These are phyloP conservation scores for Nebria salina DNA, from an alignment of 2,888 invertebrate genomes.

Conservation along the genomic window DNA sequence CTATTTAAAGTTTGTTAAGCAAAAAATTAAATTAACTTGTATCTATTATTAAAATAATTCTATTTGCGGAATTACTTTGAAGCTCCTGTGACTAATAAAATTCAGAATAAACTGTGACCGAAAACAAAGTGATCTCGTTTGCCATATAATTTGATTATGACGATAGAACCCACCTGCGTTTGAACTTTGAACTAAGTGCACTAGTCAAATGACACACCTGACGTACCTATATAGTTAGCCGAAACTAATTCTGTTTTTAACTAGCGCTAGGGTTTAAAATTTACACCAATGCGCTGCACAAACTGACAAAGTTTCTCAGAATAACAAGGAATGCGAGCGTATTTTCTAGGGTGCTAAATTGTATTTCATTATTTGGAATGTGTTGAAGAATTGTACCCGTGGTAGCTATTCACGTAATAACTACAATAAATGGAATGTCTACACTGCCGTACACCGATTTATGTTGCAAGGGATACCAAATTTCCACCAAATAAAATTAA, in stretches of 20 bases:
- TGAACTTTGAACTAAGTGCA: constrained; percentile 35
- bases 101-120: neutral
- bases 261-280: neutral
- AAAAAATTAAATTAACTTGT: too few relatives aligned
- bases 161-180: constrained; percentile 13
- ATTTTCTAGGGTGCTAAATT: neutral
- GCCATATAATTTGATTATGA: neutral
- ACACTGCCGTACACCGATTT: neutral
- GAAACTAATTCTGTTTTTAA: constrained; percentile 25
- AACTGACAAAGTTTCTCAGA: neutral
- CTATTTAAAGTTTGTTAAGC: too few relatives aligned
- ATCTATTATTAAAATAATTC: too few relatives aligned
- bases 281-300: neutral
- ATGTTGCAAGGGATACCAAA: neutral
- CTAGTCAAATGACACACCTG: constrained; percentile 8
- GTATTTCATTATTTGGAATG: constrained; percentile 31
- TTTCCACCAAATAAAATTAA: too few relatives aligned
- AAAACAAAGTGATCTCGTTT: neutral
- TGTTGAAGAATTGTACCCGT: constrained; percentile 17
- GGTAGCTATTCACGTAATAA: constrained; percentile 23
- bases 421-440: constrained; percentile 25
- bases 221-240: neutral
- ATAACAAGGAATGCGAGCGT: constrained; percentile 25
- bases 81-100: neutral
- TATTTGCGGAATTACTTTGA: too few relatives aligned